Base-by-base conservation (phyloP, 92 coral and sea anemone species). In the Porites rus region DNA sequence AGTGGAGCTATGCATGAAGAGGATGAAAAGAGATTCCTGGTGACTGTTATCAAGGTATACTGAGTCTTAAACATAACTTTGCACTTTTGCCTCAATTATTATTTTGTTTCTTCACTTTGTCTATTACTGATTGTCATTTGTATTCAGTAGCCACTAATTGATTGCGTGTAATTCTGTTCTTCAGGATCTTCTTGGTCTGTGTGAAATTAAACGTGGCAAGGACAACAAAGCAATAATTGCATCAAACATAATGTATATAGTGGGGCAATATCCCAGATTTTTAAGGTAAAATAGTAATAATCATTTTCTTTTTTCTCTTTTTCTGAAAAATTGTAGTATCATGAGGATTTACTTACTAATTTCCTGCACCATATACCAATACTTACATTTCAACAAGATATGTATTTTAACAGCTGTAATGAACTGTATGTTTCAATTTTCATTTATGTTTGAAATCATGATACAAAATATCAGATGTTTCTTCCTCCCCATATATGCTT, bases 1-100 rank as follows among this genome's bases (percentile, higher is more conserved):
- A 97, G 99, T 93, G 99, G 99, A 76, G 99, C 99, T 0, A 97
- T 97, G 99, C 99, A 97, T 51, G 99, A 97, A 65, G 99, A 97
- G 88, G 99, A 97, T 87, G 99, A 97, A 78, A 97, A 97, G 82
- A 91, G 99, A 76, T 97, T 97, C 71, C 89, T 97, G 76, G 99
- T 97, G 13, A 97, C 99, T 19, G 99, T 97, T 28, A 97, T 97
- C 89, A 97, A 97, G 99, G 98, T 96, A 76, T 14, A 22, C 0
- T 65, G 14, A 62, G 46, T 43, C n/a, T 9, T 62, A 74, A 43
- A 20, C 59, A 52, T 52, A 0, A 3, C 46, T 38, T 38, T 38
- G 46, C 46, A 38, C 46, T 38, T 38, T 38, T 38, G 46, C 61
- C 61, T 8, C 16, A 56, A n/a, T n/a, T n/a, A n/a, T n/a, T 10